Conservation (phyloP, 2,888 invertebrate genomes). For the Laothoe populi region DNA sequence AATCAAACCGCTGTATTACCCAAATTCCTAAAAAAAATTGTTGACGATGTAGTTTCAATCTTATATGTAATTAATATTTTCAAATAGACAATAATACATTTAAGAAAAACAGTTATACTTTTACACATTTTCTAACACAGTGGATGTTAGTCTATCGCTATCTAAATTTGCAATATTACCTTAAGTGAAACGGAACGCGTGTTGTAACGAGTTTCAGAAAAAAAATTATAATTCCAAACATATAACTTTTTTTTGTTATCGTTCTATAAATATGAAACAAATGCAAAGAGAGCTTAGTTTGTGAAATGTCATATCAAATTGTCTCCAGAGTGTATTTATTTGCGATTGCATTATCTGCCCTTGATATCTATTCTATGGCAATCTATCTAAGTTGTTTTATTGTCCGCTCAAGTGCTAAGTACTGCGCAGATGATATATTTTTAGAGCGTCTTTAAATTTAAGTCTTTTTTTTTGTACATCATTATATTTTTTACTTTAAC, state of each 20-base stretch:
- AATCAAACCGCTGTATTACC: too few relatives aligned
- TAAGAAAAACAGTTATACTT: too few relatives aligned
- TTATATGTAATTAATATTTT: too few relatives aligned
- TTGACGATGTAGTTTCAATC: too few relatives aligned
- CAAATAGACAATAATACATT: too few relatives aligned
- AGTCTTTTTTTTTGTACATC: not conserved
- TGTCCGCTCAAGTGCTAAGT: constrained; percentile 28
- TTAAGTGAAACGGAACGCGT: too few relatives aligned
- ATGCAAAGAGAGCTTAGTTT: constrained; percentile 63
- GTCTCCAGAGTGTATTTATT: constrained; percentile 65
- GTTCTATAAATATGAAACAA: constrained; percentile 64
- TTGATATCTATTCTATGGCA: constrained; percentile 50
- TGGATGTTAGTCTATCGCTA: too few relatives aligned
- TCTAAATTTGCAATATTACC: too few relatives aligned
- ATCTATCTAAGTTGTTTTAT: constrained; percentile 46
- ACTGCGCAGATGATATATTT: constrained; percentile 5
- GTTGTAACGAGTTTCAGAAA: not conserved
- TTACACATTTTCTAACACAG: too few relatives aligned
- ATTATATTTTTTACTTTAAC: not conserved
- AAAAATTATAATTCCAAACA: constrained; percentile 33
- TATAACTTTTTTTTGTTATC: constrained; percentile 59
- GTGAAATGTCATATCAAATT: constrained; percentile 69
- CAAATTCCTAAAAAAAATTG: too few relatives aligned
- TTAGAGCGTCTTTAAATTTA: not conserved
- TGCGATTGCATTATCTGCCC: constrained; percentile 65